phyloP scores from a whole-genome alignment of 2,888 invertebrate species.

The Alloplasta piceator region DNA sequence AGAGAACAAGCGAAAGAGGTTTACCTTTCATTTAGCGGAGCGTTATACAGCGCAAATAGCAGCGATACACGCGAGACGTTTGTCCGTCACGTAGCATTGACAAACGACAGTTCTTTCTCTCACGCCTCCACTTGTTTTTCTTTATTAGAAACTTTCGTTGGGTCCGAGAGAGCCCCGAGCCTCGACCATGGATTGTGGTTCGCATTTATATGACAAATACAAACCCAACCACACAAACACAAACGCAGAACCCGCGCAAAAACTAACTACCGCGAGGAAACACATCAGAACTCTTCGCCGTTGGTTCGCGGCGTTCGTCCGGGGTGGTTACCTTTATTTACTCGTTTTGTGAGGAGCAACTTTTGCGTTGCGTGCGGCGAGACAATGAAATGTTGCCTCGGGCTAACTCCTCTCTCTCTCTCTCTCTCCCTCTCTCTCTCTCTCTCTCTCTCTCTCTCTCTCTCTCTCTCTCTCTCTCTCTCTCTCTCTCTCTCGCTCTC shows the following conservation, averaged over 20 bases:
- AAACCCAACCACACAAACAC: not conserved
- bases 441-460: constrained; percentile 7
- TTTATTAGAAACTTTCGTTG: constrained; percentile 66
- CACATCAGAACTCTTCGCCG: constrained; percentile 45
- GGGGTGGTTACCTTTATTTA: constrained; percentile 23
- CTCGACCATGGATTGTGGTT: constrained; percentile 13
- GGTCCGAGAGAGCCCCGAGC: constrained; percentile 26
- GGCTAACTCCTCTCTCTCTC: constrained; percentile 44
- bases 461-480: constrained; percentile 28
- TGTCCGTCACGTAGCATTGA: constrained; percentile 67
- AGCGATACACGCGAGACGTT: constrained; percentile 28
- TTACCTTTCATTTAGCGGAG: constrained; percentile 33
- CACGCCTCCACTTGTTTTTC: constrained; percentile 54
- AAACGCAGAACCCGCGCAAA: not conserved
- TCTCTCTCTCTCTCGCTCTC: constrained; percentile 47
- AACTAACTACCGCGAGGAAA: constrained; percentile 41
- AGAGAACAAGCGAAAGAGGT: constrained; percentile 9
- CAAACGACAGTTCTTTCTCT: constrained; percentile 66
- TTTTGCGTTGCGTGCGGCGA: constrained; percentile 54
- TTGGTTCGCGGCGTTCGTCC: constrained; percentile 31
- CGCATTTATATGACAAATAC: constrained; percentile 15
- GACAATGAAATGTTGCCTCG: constrained; percentile 65
- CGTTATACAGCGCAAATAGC: constrained; percentile 14
- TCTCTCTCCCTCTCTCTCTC: constrained; percentile 26
- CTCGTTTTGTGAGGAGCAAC: constrained; percentile 43